These are phyloP conservation scores for Zoanthus solanderi DNA, from an alignment of 92 coral and sea anemone species.

Conservation along the genomic window DNA sequence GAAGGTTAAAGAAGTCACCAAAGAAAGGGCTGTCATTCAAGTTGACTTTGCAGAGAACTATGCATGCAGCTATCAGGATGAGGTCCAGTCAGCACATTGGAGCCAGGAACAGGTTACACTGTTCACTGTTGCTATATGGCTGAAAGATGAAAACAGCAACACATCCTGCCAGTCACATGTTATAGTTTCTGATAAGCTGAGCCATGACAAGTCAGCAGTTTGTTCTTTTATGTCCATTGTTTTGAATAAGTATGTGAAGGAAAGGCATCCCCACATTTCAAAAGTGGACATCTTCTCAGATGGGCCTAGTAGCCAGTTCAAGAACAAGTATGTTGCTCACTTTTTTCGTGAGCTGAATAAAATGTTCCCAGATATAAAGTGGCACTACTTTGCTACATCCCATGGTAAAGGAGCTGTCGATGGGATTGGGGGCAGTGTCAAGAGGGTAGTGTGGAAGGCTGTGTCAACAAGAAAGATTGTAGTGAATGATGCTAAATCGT, in stretches of 20 bases:
- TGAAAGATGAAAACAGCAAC: conserved; percentile 31
- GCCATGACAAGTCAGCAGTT: conserved; percentile 70
- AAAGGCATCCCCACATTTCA: conserved; percentile 41
- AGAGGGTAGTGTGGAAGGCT: conserved; percentile 43
- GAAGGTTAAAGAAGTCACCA: conserved; percentile 21
- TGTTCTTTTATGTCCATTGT: conserved; percentile 56
- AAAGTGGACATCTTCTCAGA: conserved; percentile 64
- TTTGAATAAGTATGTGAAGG: conserved; percentile 36
- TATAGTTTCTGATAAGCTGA: conserved; percentile 57
- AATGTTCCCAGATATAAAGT: conserved; percentile 30
- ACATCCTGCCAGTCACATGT: conserved; percentile 55
- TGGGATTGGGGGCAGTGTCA: conserved; percentile 46
- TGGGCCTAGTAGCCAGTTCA: conserved; percentile 69
- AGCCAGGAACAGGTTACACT: conserved; percentile 71
- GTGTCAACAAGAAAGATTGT: conserved; percentile 28
- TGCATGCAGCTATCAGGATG: conserved; percentile 65
- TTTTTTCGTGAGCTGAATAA: conserved; percentile 56
- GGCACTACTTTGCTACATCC: conserved; percentile 1
- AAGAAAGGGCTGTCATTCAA: conserved; percentile 67
- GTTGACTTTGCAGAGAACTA: conserved; percentile 79
- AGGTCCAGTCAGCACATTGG: conserved; percentile 78
- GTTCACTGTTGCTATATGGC: conserved; percentile 70
- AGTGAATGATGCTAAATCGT: conserved; percentile 59
- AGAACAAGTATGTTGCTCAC: conserved; percentile 61
- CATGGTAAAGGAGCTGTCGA: conserved; percentile 76